These are phyloP conservation scores for Amblyraja radiata DNA, from an alignment of 2,797 vertebrate genomes.

Conservation along the genomic window DNA sequence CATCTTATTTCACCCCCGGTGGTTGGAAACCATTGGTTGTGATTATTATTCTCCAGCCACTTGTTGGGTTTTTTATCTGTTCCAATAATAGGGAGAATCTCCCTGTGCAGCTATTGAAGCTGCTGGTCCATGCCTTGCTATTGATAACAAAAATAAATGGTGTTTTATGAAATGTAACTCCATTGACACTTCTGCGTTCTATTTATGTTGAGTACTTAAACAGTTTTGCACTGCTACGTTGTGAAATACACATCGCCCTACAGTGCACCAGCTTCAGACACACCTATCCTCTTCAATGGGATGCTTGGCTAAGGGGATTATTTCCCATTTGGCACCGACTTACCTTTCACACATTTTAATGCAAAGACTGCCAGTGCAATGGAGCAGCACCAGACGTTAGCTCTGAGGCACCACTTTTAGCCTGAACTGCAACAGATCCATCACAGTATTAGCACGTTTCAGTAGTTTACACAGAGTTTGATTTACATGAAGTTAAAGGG, in stretches of 20 bases:
- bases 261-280: not conserved
- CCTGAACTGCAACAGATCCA: not conserved
- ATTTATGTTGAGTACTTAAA: not conserved
- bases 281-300: not conserved
- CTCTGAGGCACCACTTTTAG: not conserved
- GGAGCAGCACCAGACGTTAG: not conserved
- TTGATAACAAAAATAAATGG: not conserved
- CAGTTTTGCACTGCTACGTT: not conserved
- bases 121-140: not conserved
- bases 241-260: not conserved
- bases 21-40: not conserved
- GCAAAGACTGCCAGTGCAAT: not conserved
- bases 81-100: not conserved
- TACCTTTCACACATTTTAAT: not conserved
- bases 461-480: not conserved
- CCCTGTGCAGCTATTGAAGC: not conserved
- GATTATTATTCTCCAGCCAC: not conserved
- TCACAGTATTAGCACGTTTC: not conserved
- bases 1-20: not conserved
- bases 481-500: conserved; percentile 17
- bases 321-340: not conserved
- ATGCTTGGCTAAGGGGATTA: not conserved
- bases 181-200: not conserved
- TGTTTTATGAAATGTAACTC: not conserved
- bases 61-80: not conserved